phyloP scores from a whole-genome alignment of 1,140 invertebrate species.

The Bemisia tabaci region DNA sequence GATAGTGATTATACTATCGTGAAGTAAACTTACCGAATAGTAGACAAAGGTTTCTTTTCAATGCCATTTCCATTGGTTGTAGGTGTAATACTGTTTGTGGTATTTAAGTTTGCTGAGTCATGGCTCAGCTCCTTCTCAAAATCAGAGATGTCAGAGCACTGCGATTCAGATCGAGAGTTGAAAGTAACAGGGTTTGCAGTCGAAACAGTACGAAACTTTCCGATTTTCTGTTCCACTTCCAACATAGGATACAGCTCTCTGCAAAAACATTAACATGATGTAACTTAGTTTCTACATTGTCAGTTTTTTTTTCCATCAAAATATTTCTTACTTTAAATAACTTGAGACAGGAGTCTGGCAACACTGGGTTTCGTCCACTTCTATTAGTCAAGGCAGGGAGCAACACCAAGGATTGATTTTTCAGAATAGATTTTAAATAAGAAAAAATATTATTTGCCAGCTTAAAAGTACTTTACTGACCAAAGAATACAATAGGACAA shows the following conservation, averaged over 20 bases:
- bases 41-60: not conserved
- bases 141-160: not conserved
- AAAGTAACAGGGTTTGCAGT: conserved; percentile 25
- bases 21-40: not conserved
- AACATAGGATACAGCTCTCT: conserved; percentile 55
- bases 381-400: too few relatives aligned
- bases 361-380: too few relatives aligned
- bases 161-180: not conserved
- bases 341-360: too few relatives aligned
- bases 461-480: too few relatives aligned
- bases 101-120: not conserved
- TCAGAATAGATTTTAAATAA: too few relatives aligned
- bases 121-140: too few relatives aligned
- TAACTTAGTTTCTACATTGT: not conserved
- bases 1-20: too few relatives aligned
- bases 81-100: not conserved
- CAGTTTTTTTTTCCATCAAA: not conserved
- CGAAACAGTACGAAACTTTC: conserved; percentile 47
- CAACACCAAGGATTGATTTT: too few relatives aligned
- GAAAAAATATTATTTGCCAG: too few relatives aligned
- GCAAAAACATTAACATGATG: conserved; percentile 16
- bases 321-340: too few relatives aligned
- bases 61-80: not conserved
- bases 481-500: too few relatives aligned
- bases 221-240: conserved; percentile 45